Evolutionary conservation across 2,113 vertebrate genomes (phyloP), one percentile per base, ranked within the genome.

Genomic region (Lucifuga dentata): DNA sequence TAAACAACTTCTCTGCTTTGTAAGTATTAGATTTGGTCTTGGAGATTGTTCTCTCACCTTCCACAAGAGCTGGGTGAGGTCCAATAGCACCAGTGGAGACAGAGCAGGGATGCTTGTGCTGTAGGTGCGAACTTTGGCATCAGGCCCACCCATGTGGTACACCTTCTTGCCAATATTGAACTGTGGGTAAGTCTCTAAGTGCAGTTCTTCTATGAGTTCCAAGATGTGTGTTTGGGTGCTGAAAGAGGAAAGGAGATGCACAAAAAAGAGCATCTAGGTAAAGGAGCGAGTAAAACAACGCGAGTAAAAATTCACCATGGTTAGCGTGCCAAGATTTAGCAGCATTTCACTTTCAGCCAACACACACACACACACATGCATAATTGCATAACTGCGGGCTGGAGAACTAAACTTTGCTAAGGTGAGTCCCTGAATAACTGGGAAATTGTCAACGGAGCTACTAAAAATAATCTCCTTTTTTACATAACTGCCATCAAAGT

Each of bases 141-240:
- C n/a, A 0, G 86, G 79, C 2, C 89, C 88, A 0, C 93, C 91
- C 48, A 76, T 50, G 56, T 92, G 91, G 36, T 88, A 69, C 56
- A 93, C 89, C 59, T 92, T 92, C 73, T 68, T 91, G n/a, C 91
- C 92, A n/a, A 17, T 7, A 1, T 60, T 89, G 81, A 84, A 92
- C 21, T 93, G 93, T 0, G 80, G 76, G 55, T 72, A 92, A 11
- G 88, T 78, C 41, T 92, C 91, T 19, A 93, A 16, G 3, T 80
- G 88, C 32, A 93, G 79, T 36, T 93, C 91, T 51, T 76, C 58
- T 32, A 93, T 91, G 2, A 93, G 91, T 59, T 89, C 88, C 77
- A 92, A 63, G 46, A 93, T 19, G 8, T 92, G 81, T 1, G 58
- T 90, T 78, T 93, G 92, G 4, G 92, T 88, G 41, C 92, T 93